Evolutionary conservation across 1,140 invertebrate species (phyloP).

Genomic region (Lepidurus packardi): DNA sequence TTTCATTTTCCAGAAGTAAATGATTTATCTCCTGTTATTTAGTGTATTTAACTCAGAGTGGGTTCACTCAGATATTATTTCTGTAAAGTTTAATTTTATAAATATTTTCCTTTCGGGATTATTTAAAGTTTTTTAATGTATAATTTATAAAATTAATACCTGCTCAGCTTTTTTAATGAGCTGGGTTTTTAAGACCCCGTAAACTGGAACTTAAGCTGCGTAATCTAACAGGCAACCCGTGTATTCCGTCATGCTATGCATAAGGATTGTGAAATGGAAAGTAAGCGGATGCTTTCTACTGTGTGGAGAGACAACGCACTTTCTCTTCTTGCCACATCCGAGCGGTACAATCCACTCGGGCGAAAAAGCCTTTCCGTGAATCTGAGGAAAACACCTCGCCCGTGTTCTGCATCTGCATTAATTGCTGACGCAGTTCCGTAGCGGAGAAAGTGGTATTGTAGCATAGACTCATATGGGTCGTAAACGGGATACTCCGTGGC

Average conservation of each 20-base stretch:
- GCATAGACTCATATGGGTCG: neutral
- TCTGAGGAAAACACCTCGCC: neutral
- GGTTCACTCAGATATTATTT: too few species aligned
- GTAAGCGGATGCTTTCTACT: slow-evolving; percentile 9
- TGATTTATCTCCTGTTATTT: too few species aligned
- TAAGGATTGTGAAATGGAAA: slow-evolving; percentile 11
- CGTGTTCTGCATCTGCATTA: neutral
- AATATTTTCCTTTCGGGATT: too few species aligned
- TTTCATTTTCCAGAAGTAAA: too few species aligned
- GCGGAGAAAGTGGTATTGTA: neutral
- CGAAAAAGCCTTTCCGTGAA: slow-evolving; percentile 2
- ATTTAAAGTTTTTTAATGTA: too few species aligned
- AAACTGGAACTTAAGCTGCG: too few species aligned
- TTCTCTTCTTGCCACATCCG: slow-evolving; percentile 13
- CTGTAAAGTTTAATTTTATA: too few species aligned
- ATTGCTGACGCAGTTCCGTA: neutral
- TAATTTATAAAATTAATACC: too few species aligned
- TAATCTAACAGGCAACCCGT: too few species aligned
- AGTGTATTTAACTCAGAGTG: too few species aligned
- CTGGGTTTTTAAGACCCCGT: too few species aligned
- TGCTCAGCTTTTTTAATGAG: too few species aligned
- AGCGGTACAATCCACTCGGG: neutral
- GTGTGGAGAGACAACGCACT: neutral
- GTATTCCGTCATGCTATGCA: neutral
- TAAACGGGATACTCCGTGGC: neutral